Evolutionary conservation across 2,797 vertebrate species (phyloP).

Genomic region (Eulemur coronatus): DNA sequence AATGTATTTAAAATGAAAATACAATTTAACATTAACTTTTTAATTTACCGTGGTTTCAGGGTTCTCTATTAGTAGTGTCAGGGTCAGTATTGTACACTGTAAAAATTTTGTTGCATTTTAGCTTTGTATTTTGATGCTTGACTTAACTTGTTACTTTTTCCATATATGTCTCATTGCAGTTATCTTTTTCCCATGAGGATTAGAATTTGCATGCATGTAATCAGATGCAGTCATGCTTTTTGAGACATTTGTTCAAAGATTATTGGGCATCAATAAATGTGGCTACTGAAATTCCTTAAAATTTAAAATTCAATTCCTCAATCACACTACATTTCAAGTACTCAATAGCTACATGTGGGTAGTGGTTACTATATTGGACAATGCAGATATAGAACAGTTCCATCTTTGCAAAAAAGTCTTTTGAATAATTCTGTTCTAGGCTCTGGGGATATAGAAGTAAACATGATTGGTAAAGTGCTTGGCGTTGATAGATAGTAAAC

Average conservation of each 20-base stretch:
- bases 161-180: background rate
- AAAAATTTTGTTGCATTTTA: background rate
- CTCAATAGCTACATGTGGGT: background rate
- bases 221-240: background rate
- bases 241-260: background rate
- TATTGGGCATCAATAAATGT: background rate
- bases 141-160: background rate
- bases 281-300: background rate
- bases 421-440: background rate
- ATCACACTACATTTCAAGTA: background rate
- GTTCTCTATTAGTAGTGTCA: background rate
- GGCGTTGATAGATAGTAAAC: background rate
- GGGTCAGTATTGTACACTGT: background rate
- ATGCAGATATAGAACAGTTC: background rate
- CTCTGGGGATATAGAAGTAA: background rate
- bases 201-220: slow-evolving; percentile 3
- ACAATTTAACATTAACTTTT: slow-evolving; percentile 22
- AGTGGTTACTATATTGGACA: background rate
- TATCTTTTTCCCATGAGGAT: background rate
- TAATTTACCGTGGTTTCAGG: background rate
- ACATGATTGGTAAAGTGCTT: background rate
- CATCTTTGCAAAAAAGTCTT: background rate
- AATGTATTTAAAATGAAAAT: background rate
- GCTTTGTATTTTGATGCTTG: slow-evolving; percentile 38
- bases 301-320: slow-evolving; percentile 1